Conservation (phyloP, 2,888 invertebrate genomes). For the Parapristionchus giblindavisi region DNA sequence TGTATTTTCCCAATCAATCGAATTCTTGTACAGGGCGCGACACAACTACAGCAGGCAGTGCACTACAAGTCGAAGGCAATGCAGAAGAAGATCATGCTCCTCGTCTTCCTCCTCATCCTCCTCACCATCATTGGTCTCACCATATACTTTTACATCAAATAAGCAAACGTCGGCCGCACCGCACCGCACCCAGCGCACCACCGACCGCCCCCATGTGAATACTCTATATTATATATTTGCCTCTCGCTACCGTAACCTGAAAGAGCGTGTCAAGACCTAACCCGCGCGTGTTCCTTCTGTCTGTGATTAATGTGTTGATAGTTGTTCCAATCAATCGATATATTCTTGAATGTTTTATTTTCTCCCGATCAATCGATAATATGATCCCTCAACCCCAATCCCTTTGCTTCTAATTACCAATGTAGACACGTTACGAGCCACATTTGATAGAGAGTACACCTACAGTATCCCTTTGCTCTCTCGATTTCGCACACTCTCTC, state of each 20-base stretch:
- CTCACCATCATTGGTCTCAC: constrained; percentile 57
- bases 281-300: too few relatives aligned
- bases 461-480: too few relatives aligned
- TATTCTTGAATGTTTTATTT: too few relatives aligned
- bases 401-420: too few relatives aligned
- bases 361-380: too few relatives aligned
- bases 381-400: too few relatives aligned
- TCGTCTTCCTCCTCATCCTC: constrained; percentile 56
- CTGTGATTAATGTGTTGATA: too few relatives aligned
- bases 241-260: constrained; percentile 6
- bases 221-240: not conserved
- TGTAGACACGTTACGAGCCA: too few relatives aligned
- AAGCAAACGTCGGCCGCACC: not conserved
- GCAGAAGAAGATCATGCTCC: constrained; percentile 63
- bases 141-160: constrained; percentile 43
- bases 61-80: constrained; percentile 65
- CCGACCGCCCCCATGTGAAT: constrained; percentile 4
- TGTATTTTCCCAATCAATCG: not conserved
- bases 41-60: constrained; percentile 65
- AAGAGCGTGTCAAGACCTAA: not conserved
- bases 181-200: not conserved
- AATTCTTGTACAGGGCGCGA: constrained; percentile 51
- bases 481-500: too few relatives aligned
- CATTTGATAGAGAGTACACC: too few relatives aligned
- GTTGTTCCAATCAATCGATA: too few relatives aligned